phyloP scores from a whole-genome alignment of 2,113 vertebrate species.

The Lagopus muta region DNA sequence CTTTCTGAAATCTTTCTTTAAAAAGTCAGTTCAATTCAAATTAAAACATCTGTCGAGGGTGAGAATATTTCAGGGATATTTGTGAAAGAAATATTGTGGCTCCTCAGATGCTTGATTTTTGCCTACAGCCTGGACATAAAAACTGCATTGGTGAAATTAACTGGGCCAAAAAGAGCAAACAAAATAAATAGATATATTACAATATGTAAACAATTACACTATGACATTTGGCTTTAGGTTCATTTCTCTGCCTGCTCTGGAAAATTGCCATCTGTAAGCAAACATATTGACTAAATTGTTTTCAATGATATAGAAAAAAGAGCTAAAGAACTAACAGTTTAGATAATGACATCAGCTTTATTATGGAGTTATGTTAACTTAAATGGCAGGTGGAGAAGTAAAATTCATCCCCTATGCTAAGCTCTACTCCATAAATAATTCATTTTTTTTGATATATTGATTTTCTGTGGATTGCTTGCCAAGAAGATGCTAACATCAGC shows the following conservation, averaged over 20 bases:
- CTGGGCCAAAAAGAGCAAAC: background rate
- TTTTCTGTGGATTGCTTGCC: constrained; percentile 6
- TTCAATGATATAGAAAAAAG: background rate
- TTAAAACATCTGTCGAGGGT: background rate
- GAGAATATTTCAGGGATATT: background rate
- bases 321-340: background rate
- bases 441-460: background rate
- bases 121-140: background rate
- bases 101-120: background rate
- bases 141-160: background rate
- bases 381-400: constrained; percentile 9
- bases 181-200: constrained; percentile 20
- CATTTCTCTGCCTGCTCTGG: constrained; percentile 18
- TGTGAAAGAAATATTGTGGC: background rate
- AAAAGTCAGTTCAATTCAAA: background rate
- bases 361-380: background rate
- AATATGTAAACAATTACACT: background rate
- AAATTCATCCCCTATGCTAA: constrained; percentile 28
- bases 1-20: background rate
- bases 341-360: constrained; percentile 34
- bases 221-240: constrained; percentile 5
- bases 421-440: background rate
- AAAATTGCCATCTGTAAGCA: constrained; percentile 4
- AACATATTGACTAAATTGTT: constrained; percentile 14
- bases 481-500: constrained; percentile 33